Percentiles rank a stretch among this genome's conserved stretches.
Conservation (phyloP, 2,888 invertebrate genomes). For the Sarcophaga subvicina region DNA sequence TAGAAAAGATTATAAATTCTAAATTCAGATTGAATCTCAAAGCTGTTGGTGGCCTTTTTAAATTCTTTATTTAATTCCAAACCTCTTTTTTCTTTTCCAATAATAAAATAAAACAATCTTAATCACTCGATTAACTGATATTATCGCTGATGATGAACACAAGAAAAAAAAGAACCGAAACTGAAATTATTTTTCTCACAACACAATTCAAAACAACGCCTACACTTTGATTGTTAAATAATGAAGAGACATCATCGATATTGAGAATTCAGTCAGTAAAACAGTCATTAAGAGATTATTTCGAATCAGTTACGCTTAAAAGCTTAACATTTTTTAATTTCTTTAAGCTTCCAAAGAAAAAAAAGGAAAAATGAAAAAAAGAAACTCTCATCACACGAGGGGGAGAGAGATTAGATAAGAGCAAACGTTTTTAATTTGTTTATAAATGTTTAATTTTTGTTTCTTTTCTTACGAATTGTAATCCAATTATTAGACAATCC, state of each 20-base stretch:
- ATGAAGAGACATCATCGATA: too few species aligned
- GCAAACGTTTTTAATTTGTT: background rate
- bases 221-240: background rate
- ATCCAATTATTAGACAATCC: too few species aligned
- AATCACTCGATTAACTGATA: too few species aligned
- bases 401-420: constrained; percentile 14
- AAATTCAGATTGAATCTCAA: too few species aligned
- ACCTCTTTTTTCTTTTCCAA: too few species aligned
- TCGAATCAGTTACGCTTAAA: constrained; percentile 13
- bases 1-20: too few species aligned
- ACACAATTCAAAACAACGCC: constrained; percentile 21
- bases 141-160: background rate
- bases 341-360: background rate
- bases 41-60: too few species aligned
- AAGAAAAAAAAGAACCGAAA: background rate
- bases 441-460: too few species aligned
- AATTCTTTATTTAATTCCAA: background rate
- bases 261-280: background rate
- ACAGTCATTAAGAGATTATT: background rate
- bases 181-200: constrained; percentile 27
- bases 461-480: too few species aligned
- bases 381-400: background rate
- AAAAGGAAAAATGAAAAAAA: background rate
- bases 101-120: too few species aligned
- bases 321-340: constrained; percentile 20